These are phyloP conservation scores for Scolopax rusticola DNA, from an alignment of 2,797 vertebrate genomes.

Conservation along the genomic window DNA sequence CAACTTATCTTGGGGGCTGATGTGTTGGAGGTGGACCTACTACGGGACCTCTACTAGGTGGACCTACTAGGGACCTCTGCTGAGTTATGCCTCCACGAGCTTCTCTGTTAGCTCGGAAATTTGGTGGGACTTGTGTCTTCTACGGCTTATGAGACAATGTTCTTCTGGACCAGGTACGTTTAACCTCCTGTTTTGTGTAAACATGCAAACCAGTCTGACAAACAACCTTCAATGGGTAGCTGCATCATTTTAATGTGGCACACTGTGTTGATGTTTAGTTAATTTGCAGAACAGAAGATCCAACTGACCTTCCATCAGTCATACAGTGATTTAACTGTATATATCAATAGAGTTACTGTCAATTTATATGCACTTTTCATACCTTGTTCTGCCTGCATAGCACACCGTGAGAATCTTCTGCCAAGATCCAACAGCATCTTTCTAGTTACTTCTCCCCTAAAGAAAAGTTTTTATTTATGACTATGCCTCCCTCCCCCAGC, in stretches of 20 bases:
- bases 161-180: neutral
- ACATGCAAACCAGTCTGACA: fast-evolving
- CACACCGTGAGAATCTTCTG: neutral
- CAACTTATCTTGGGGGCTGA: fast-evolving
- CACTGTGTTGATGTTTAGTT: fast-evolving
- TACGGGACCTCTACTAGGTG: too few relatives aligned
- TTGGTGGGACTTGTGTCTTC: fast-evolving
- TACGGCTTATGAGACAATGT: neutral
- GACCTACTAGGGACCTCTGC: neutral
- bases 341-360: neutral
- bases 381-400: neutral
- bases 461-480: constrained; percentile 71
- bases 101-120: fast-evolving
- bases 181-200: neutral
- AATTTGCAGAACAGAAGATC: neutral
- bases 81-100: fast-evolving
- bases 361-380: neutral
- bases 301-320: neutral
- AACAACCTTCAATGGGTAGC: fast-evolving
- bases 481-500: constrained; percentile 5
- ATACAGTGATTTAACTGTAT: neutral
- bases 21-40: fast-evolving
- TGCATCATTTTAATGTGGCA: fast-evolving
- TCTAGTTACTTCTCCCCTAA: constrained; percentile 37
- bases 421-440: neutral